Conservation (phyloP, 2,888 invertebrate genomes). For the Achlya flavicornis region DNA sequence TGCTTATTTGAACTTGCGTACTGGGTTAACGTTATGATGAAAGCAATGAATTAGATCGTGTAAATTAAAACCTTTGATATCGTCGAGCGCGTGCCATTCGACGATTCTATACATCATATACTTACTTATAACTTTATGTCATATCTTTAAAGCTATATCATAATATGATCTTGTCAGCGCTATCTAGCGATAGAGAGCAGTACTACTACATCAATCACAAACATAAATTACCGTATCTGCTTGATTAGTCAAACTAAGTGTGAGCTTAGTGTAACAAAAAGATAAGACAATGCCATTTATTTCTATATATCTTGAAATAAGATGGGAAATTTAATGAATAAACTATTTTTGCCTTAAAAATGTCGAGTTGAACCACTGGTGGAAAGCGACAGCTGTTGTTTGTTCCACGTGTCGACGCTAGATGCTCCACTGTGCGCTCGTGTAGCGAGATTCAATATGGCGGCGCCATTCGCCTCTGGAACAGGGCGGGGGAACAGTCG, state of each 20-base stretch:
- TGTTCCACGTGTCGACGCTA: conserved; percentile 60
- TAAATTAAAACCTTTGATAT: conserved; percentile 26
- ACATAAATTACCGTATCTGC: not conserved
- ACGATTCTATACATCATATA: conserved; percentile 28
- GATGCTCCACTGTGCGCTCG: conserved; percentile 63
- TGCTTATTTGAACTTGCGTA: not conserved
- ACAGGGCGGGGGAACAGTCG: conserved; percentile 83
- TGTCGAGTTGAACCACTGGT: conserved; percentile 5
- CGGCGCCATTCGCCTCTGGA: conserved; percentile 80
- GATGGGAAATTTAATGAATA: conserved; percentile 13
- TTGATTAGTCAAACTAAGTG: not conserved
- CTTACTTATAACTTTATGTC: conserved; percentile 23
- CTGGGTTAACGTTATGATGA: conserved; percentile 20
- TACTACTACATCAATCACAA: conserved; percentile 22
- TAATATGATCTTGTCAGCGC: conserved; percentile 38
- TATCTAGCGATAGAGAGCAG: conserved; percentile 41
- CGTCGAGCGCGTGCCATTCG: conserved; percentile 16
- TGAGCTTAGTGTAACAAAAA: not conserved
- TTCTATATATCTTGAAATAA: not conserved
- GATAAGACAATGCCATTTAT: not conserved
- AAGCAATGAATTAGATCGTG: conserved; percentile 23
- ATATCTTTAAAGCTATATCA: conserved; percentile 7
- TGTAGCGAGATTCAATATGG: conserved; percentile 78
- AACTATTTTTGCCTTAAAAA: not conserved
- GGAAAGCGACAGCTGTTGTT: conserved; percentile 33